phyloP scores from a whole-genome alignment of 2,113 vertebrate species.

The Dicentrarchus labrax region DNA sequence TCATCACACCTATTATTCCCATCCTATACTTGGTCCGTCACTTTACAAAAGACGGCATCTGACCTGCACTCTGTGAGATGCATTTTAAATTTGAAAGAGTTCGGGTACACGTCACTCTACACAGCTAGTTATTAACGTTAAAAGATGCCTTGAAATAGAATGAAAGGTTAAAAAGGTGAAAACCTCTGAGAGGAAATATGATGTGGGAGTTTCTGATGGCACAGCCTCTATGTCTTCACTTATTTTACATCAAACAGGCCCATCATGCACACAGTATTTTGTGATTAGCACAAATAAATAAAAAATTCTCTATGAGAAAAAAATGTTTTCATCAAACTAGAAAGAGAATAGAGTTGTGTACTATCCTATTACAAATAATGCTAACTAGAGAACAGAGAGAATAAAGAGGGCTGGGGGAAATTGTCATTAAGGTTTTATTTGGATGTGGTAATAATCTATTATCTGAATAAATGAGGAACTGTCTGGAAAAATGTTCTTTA shows the following conservation, averaged over 20 bases:
- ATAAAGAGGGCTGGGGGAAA: not conserved
- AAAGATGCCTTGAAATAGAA: slow-evolving; percentile 12
- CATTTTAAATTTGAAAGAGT: slow-evolving; percentile 36
- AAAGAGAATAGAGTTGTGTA: not conserved
- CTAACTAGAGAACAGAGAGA: not conserved
- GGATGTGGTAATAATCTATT: not conserved
- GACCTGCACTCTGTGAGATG: slow-evolving; percentile 44
- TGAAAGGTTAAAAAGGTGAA: not conserved
- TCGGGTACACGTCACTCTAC: not conserved
- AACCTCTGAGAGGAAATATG: slow-evolving; percentile 1
- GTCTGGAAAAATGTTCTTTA: not conserved
- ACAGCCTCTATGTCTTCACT: not conserved
- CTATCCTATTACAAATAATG: not conserved
- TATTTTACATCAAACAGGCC: not conserved
- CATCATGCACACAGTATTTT: not conserved
- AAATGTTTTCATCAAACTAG: not conserved
- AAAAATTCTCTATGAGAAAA: not conserved
- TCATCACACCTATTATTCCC: slow-evolving; percentile 54
- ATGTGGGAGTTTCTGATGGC: not conserved
- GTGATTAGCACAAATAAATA: not conserved
- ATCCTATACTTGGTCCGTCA: slow-evolving; percentile 56
- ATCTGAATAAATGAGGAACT: not conserved
- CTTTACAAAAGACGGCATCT: slow-evolving; percentile 55
- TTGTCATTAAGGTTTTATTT: not conserved
- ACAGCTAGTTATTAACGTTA: slow-evolving; percentile 19